Base-by-base conservation (phyloP, 2,797 vertebrate species). In the Geotrypetes seraphini region DNA sequence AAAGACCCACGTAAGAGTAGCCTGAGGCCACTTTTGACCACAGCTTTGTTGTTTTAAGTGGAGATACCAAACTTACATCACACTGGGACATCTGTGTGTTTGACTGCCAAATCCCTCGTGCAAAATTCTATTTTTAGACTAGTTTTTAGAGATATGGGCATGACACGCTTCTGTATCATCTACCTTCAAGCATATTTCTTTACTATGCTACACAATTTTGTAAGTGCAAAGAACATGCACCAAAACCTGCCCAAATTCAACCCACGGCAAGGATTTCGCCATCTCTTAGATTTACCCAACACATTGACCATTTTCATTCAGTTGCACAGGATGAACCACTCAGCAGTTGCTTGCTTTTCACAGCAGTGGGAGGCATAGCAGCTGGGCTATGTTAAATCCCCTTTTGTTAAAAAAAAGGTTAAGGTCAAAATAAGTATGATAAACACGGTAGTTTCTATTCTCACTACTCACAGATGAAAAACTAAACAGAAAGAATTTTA, bases 371-470 rank as follows among this genome's bases (percentile, higher is more conserved):
- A 78, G 44, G 55, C 19, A 32, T 43, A 61, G 57, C 81, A 86
- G 79, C 79, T 84, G 80, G 75, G 63, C 72, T 44, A 72, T 84
- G 84, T 79, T 85, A 85, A 82, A 63, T 67, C 64, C 68, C 69
- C 75, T 77, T 84, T 79, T 83, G 75, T 77, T 69, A 57, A 73
- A 74, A 50, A 58, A 37, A 29, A 69, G 69, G 70, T 79, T 64
- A 86, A 79, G 75, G 78, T 86, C 76, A 84, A 60, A 81, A 66
- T 65, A 75, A 71, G 66, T 77, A 73, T 73, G 73, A 78, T 71
- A 80, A 84, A 80, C 73, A 82, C 61, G 59, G 58, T 47, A 60
- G 57, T 69, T 78, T 70, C 60, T 73, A 72, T 73, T 80, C 62
- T 75, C 66, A 79, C 73, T 75, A 68, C 47, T 66, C 49, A 61